Conservation (phyloP, 2,888 invertebrate species). For the Gymnosoma rotundatum region DNA sequence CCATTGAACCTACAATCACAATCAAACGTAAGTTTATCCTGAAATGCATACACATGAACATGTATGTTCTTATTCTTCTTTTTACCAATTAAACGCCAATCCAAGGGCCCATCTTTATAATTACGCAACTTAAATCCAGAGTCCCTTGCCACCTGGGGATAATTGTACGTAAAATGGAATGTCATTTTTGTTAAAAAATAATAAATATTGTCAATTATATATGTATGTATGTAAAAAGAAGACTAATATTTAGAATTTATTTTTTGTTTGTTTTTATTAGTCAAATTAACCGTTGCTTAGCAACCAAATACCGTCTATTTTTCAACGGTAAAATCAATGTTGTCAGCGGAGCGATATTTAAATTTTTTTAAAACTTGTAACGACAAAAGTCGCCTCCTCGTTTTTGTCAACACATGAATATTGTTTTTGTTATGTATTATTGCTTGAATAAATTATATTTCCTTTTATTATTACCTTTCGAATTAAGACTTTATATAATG, state of each 20-base stretch:
- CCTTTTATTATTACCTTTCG: too few species aligned
- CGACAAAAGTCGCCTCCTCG: too few species aligned
- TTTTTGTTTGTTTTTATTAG: conserved; percentile 6
- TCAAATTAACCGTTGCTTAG: conserved; percentile 69
- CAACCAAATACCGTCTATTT: conserved; percentile 49
- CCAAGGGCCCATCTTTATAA: conserved; percentile 78
- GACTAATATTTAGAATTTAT: not conserved
- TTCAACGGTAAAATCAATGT: too few species aligned
- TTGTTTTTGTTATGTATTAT: too few species aligned
- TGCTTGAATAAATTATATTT: too few species aligned
- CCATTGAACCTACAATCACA: conserved; percentile 77
- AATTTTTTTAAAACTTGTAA: too few species aligned
- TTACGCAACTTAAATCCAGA: conserved; percentile 79
- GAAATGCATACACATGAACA: not conserved
- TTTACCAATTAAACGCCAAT: conserved; percentile 81
- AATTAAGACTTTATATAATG: too few species aligned
- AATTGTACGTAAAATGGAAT: conserved; percentile 76
- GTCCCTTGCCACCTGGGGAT: conserved; percentile 80
- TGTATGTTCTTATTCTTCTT: not conserved
- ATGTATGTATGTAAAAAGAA: not conserved
- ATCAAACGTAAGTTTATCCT: not conserved
- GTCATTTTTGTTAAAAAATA: conserved; percentile 69
- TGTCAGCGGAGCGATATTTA: too few species aligned
- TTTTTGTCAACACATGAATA: too few species aligned
- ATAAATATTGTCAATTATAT: not conserved